Conservation (phyloP, 30 jellyfish, hydroid and myxozoan species). For the Nemopilema nomurai region DNA sequence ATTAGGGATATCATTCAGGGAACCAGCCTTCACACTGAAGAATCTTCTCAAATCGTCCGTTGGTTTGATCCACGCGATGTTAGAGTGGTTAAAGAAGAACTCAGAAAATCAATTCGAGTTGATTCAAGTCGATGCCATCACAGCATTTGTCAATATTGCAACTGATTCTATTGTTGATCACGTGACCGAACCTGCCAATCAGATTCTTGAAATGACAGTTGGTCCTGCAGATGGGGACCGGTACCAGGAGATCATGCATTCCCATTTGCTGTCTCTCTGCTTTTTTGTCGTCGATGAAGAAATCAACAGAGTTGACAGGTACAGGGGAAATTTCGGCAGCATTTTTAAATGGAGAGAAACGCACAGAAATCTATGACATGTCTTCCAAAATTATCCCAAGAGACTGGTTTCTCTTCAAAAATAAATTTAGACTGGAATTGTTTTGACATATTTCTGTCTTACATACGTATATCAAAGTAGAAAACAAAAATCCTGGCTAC, state of each 20-base stretch:
- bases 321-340: background rate
- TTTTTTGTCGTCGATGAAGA: constrained; percentile 59
- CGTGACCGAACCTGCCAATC: constrained; percentile 52
- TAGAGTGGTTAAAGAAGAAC: constrained; percentile 36
- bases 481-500: too few species aligned
- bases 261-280: constrained; percentile 59
- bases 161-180: constrained; percentile 55
- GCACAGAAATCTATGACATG: too few species aligned
- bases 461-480: too few species aligned
- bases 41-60: constrained; percentile 39
- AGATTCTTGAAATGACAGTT: constrained; percentile 42
- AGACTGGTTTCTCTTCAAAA: too few species aligned
- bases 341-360: too few species aligned
- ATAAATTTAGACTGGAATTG: too few species aligned
- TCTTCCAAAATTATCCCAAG: too few species aligned
- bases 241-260: constrained; percentile 54
- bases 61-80: constrained; percentile 36
- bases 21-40: constrained; percentile 58
- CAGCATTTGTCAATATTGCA: constrained; percentile 39
- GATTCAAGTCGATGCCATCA: constrained; percentile 47
- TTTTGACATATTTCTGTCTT: too few species aligned
- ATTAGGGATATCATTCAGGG: constrained; percentile 33
- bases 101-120: constrained; percentile 49
- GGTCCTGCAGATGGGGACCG: constrained; percentile 56
- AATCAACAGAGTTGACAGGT: constrained; percentile 57